Percentiles rank a stretch among this genome's conserved stretches.
phyloP scores from a whole-genome alignment of 2,113 vertebrate genomes.

The Diglossa brunneiventris region DNA sequence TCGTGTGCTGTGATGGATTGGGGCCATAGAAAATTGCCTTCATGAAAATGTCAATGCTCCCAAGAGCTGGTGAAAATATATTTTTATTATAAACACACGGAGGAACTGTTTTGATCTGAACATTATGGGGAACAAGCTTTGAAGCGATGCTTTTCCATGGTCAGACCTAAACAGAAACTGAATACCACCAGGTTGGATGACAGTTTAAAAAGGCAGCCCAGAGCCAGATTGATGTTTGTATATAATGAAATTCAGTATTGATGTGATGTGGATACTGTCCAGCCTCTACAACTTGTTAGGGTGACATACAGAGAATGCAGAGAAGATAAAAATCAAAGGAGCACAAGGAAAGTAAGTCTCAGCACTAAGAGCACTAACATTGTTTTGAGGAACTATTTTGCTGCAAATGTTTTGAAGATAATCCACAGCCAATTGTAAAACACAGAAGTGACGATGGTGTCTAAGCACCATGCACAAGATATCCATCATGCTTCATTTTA shows the following conservation, averaged over 20 bases:
- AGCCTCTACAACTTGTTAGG: conserved; percentile 38
- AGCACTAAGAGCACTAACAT: background rate
- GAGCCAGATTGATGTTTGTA: conserved; percentile 70
- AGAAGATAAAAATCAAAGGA: conserved; percentile 51
- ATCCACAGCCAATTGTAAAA: background rate
- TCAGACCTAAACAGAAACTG: conserved; percentile 68
- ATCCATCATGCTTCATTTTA: background rate
- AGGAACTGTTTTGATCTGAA: conserved; percentile 69
- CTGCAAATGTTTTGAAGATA: conserved; percentile 22
- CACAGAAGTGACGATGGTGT: background rate
- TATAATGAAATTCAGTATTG: conserved; percentile 69
- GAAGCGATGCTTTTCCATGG: conserved; percentile 65
- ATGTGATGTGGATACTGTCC: conserved; percentile 66
- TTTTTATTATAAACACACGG: conserved; percentile 72
- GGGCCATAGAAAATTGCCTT: conserved; percentile 65
- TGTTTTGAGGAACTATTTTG: background rate
- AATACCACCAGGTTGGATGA: conserved; percentile 63
- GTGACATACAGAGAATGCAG: background rate
- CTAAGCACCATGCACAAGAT: background rate
- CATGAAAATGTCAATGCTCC: conserved; percentile 67
- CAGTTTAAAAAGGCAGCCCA: conserved; percentile 66
- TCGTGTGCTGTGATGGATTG: conserved; percentile 59
- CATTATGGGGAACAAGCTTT: conserved; percentile 70
- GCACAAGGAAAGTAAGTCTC: background rate
- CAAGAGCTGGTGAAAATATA: conserved; percentile 69